Conservation (phyloP, 2,888 invertebrate genomes). For the Caenorhabditis sinica region DNA sequence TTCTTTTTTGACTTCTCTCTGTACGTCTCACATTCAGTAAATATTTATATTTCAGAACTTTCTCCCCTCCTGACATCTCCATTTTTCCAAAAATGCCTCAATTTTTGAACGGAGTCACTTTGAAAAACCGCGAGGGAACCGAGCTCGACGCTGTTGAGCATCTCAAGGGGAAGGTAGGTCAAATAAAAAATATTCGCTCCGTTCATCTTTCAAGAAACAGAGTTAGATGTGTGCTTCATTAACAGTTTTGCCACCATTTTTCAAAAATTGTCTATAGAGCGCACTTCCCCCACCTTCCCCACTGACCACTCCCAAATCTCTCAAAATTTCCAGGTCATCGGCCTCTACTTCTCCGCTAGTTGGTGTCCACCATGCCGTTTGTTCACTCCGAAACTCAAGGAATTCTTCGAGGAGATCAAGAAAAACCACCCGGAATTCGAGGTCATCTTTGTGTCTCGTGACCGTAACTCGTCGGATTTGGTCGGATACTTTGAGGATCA, state of each 20-base stretch:
- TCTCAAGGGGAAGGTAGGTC: constrained; percentile 79
- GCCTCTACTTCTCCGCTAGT: constrained; percentile 86
- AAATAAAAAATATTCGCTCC: not conserved
- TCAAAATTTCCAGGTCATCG: constrained; percentile 82
- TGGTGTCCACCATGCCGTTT: constrained; percentile 85
- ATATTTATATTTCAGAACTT: too few species aligned
- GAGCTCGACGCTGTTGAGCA: constrained; percentile 72
- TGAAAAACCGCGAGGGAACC: constrained; percentile 64
- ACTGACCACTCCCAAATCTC: not conserved
- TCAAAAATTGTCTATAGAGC: too few species aligned
- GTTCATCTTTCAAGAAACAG: not conserved
- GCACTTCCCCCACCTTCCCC: not conserved
- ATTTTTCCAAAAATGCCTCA: constrained; percentile 59
- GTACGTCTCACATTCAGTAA: too few species aligned
- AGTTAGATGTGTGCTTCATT: too few species aligned
- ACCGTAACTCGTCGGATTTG: constrained; percentile 76
- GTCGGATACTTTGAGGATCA: constrained; percentile 81
- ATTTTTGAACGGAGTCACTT: constrained; percentile 61
- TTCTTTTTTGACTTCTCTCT: too few species aligned
- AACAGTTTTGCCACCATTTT: too few species aligned
- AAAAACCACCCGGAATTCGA: constrained; percentile 80
- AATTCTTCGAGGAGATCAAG: constrained; percentile 73
- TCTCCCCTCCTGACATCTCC: too few species aligned
- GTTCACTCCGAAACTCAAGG: constrained; percentile 83
- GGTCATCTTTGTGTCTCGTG: constrained; percentile 81